Base-by-base conservation (phyloP, 2,797 vertebrate species). In the Hipposideros larvatus region DNA sequence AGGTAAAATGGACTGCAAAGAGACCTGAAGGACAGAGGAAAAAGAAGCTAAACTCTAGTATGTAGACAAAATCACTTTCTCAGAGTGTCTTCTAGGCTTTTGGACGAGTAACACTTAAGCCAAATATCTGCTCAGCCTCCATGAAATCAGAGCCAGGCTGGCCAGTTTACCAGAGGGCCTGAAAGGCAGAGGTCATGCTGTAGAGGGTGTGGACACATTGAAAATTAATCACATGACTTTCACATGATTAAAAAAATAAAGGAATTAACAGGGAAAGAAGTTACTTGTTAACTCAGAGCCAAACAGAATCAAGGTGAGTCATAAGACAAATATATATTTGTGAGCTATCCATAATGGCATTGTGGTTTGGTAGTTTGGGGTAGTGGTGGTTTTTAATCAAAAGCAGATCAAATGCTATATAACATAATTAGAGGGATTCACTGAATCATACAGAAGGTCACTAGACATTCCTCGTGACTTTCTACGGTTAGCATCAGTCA, bases 381-480 rank as follows among this genome's bases (percentile, higher is more conserved):
- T 37, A 83, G 26, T 37, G 19, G n/a, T 78, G 24, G 74, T 87
- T 95, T 77, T 83, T 85, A 77, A 92, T 5, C 9, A 89, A 94
- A 15, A 86, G 28, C 51, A 8, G 6, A 92, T 91, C 95, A 93
- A 97, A 97, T 94, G 41, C 82, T 68, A 95, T 77, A 26, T 90
- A 85, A 26, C 26, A 92, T 48, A 0, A 74, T 34, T 55, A 91
- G 59, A 68, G 95, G 59, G 78, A 57, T 55, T 13, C 1, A 74
- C 2, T 94, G 95, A 97, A 97, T 96, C 96, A 97, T 87, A 88
- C 59, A 78, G 19, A 14, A 96, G 89, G 79, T 73, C 96, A 65
- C 22, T 41, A 41, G 53, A 53, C 6, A 0, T 13, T 66, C 90
- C 71, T 70, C 66, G 2, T 4, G 55, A 41, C 48, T 89, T 75